Evolutionary conservation across 2,888 invertebrate genomes (phyloP).

Genomic region (Sesia bembeciformis): DNA sequence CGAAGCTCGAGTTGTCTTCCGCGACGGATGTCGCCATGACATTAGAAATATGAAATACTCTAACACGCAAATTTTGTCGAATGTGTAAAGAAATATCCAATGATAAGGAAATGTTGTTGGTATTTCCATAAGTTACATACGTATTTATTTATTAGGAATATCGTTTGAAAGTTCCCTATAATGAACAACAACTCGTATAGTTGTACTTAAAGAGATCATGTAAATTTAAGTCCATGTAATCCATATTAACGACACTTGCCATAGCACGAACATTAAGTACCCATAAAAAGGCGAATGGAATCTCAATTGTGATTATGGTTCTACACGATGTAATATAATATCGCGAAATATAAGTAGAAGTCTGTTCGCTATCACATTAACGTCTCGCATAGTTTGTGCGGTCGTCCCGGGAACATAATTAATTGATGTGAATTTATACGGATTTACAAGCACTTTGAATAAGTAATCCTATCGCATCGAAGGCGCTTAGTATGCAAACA

Average conservation of each 20-base stretch:
- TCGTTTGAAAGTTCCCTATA: not conserved
- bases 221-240: slow-evolving; percentile 1
- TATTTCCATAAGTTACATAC: too few species aligned
- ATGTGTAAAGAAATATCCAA: too few species aligned
- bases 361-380: slow-evolving; percentile 49
- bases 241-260: slow-evolving; percentile 12
- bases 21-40: slow-evolving; percentile 16
- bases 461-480: slow-evolving; percentile 17
- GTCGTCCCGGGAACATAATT: slow-evolving; percentile 23
- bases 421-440: slow-evolving; percentile 46
- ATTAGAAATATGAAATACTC: too few species aligned
- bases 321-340: slow-evolving; percentile 43
- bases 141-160: too few species aligned
- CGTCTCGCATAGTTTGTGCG: slow-evolving; percentile 15
- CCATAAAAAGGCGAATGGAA: slow-evolving; percentile 43
- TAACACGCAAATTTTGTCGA: too few species aligned
- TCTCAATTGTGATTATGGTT: slow-evolving; percentile 48
- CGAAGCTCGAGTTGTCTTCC: slow-evolving; percentile 34
- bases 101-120: too few species aligned
- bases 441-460: slow-evolving; percentile 30
- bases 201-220: not conserved
- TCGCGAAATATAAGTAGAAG: slow-evolving; percentile 27
- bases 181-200: not conserved
- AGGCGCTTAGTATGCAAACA: not conserved
- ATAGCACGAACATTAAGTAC: slow-evolving; percentile 39